phyloP scores from a whole-genome alignment of 2,113 vertebrate genomes.

The Periophthalmodon schlosseri region DNA sequence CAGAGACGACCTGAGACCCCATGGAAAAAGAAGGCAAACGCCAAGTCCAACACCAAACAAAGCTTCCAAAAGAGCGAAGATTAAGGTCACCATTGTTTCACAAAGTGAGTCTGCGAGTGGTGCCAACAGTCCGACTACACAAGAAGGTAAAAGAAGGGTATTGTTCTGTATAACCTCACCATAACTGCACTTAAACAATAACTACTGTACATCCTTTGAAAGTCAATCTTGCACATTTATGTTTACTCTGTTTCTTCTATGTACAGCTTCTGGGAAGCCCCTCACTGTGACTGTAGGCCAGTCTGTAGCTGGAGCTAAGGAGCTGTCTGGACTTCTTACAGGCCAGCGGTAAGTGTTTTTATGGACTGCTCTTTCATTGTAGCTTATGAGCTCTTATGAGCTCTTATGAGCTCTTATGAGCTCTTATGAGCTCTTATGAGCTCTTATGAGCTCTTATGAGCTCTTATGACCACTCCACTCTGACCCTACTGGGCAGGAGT shows the following conservation, averaged over 20 bases:
- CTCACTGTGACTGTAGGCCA: slow-evolving; percentile 81
- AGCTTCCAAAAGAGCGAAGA: slow-evolving; percentile 92
- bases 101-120: slow-evolving; percentile 83
- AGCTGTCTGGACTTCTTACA: slow-evolving; percentile 86
- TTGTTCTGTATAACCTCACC: not conserved
- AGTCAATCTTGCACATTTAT: not conserved
- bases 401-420: slow-evolving; percentile 16
- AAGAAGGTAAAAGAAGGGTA: slow-evolving; percentile 80
- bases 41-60: slow-evolving; percentile 85
- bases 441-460: slow-evolving; percentile 18
- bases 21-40: slow-evolving; percentile 87
- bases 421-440: slow-evolving; percentile 16
- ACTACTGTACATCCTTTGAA: not conserved
- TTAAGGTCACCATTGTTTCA: slow-evolving; percentile 95
- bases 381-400: slow-evolving; percentile 19
- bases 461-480: slow-evolving; percentile 24
- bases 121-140: slow-evolving; percentile 60
- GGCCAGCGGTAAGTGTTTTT: slow-evolving; percentile 81
- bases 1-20: slow-evolving; percentile 81
- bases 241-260: not conserved
- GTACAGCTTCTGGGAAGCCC: slow-evolving; percentile 78
- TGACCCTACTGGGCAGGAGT: slow-evolving; percentile 28
- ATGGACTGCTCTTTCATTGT: slow-evolving; percentile 6
- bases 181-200: not conserved
- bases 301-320: slow-evolving; percentile 80